phyloP scores from a whole-genome alignment of 2,113 vertebrate species.

The Neotragus pygmaeus region DNA sequence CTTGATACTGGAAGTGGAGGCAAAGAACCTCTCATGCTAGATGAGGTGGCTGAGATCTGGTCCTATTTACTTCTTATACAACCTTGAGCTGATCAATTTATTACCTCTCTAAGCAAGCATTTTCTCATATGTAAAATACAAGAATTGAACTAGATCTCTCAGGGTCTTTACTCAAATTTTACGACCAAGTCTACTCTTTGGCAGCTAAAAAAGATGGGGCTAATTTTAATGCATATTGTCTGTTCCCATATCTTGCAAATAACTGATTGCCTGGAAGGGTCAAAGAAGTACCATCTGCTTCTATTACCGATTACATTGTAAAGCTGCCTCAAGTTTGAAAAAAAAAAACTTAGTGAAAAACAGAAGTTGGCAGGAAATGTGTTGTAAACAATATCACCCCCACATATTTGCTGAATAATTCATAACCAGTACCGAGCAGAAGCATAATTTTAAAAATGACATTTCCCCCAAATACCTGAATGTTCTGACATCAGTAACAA shows the following conservation, averaged over 20 bases:
- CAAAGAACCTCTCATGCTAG: neutral
- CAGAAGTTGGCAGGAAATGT: slow-evolving; percentile 66
- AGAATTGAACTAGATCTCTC: slow-evolving; percentile 33
- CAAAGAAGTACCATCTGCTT: slow-evolving; percentile 51
- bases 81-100: slow-evolving; percentile 49
- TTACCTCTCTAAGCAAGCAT: neutral
- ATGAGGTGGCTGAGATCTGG: neutral
- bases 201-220: slow-evolving; percentile 66
- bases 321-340: slow-evolving; percentile 38
- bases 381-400: slow-evolving; percentile 66
- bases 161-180: slow-evolving; percentile 53
- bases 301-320: slow-evolving; percentile 45
- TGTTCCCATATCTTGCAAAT: slow-evolving; percentile 43
- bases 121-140: slow-evolving; percentile 59
- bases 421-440: slow-evolving; percentile 46
- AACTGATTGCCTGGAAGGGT: slow-evolving; percentile 63
- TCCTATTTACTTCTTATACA: neutral
- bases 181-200: slow-evolving; percentile 56
- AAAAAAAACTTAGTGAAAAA: slow-evolving; percentile 66
- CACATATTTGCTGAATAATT: slow-evolving; percentile 65
- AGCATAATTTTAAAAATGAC: slow-evolving; percentile 66
- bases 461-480: slow-evolving; percentile 46
- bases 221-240: slow-evolving; percentile 70
- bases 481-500: slow-evolving; percentile 58
- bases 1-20: neutral